phyloP scores from a whole-genome alignment of 1,140 invertebrate species.

The Pissodes strobi region DNA sequence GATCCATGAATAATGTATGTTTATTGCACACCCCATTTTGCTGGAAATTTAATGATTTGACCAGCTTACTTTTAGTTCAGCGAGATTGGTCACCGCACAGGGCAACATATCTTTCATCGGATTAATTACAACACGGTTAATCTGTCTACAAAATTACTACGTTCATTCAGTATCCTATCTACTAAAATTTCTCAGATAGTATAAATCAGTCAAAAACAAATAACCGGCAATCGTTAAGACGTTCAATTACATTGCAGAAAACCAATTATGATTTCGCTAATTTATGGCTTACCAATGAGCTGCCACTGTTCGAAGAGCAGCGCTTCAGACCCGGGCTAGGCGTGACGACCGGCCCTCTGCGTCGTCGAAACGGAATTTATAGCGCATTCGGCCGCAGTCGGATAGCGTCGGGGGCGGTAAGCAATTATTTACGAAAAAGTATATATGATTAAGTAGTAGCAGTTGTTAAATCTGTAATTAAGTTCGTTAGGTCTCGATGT shows the following conservation, averaged over 20 bases:
- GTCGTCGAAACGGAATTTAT: conserved; percentile 15
- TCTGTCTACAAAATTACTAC: conserved; percentile 16
- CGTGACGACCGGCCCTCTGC: conserved; percentile 11
- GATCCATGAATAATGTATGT: no score
- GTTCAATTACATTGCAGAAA: conserved; percentile 15
- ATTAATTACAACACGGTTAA: conserved; percentile 17
- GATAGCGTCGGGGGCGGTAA: conserved; percentile 15
- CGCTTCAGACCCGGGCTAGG: conserved; percentile 6
- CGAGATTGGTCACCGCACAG: no score
- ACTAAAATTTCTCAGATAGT: not conserved
- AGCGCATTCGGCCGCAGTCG: conserved; percentile 3
- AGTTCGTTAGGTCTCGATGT: not conserved
- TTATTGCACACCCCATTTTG: no score
- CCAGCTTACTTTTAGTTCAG: no score
- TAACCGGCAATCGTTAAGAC: conserved; percentile 9
- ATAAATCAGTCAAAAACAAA: conserved; percentile 27
- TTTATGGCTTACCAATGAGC: conserved; percentile 26
- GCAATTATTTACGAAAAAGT: conserved; percentile 26
- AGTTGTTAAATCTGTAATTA: conserved; percentile 19
- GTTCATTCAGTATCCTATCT: conserved; percentile 11
- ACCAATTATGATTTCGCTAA: conserved; percentile 24
- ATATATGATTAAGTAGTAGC: conserved; percentile 31
- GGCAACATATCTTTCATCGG: no score
- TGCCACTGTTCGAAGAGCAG: conserved; percentile 15
- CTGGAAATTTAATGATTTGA: no score